Evolutionary conservation across 2,888 invertebrate species (phyloP), one percentile per base, ranked within the genome.

Genomic region (Noctua janthe): DNA sequence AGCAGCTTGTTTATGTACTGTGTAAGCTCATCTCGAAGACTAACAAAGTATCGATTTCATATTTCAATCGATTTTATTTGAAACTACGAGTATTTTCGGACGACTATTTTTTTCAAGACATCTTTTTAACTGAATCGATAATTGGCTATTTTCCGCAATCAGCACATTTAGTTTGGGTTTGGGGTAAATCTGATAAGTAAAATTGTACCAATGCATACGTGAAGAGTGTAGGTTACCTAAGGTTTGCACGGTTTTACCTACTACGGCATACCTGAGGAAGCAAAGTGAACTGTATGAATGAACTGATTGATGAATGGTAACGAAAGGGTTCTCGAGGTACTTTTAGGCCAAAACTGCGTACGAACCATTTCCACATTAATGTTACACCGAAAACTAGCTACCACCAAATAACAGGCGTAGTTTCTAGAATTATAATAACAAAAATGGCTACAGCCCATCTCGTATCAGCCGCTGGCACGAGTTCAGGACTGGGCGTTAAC

Each of bases 401-500:
- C 7, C 29, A 67, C 17, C 7, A 23, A 51, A 64, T n/a, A n/a
- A 20, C 67, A 1, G n/a, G 3, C n/a, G 1, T 17, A 47, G 3
- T 47, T 29, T 43, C 51, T 39, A 49, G 59, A 71, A 20, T 78
- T 91, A 91, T 89, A 90, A 91, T 90, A 92, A 94, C 94, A 94
- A 95, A 95, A 94, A 92, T 93, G 91, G 89, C 93, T 94, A 91
- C 90, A 88, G 88, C 90, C 87, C 78, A 88, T 88, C 85, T 90
- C 89, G 88, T 91, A 91, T 91, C 91, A 92, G 93, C 88, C 92
- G 92, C 92, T 95, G 96, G 96, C 96, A 93, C 83, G 90, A 94
- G 94, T 95, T 96, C 96, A 95, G 95, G 93, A 94, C 89, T 92
- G 90, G 88, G 93, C 92, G 94, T 94, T 95, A 95, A 95, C 94